Evolutionary conservation across 2,888 invertebrate species (phyloP).

Genomic region (Oscheius sp.): DNA sequence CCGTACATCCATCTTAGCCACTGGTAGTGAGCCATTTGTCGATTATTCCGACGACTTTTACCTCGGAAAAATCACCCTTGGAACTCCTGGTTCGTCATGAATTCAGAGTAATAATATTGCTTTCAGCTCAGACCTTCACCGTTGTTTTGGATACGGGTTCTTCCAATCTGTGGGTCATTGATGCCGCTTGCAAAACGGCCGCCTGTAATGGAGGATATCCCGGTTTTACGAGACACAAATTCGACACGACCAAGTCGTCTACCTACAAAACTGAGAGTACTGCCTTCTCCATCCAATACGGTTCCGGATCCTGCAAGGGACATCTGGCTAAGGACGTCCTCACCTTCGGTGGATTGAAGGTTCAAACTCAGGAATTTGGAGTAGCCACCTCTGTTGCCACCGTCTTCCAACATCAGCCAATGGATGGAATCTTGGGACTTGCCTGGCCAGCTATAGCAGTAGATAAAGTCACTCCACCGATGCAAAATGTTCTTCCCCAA

Average conservation of each 20-base stretch:
- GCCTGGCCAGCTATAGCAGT: conserved; percentile 78
- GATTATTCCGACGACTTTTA: conserved; percentile 65
- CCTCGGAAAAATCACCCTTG: conserved; percentile 61
- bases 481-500: conserved; percentile 89
- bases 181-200: conserved; percentile 52
- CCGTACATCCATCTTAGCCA: conserved; percentile 34
- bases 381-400: conserved; percentile 54
- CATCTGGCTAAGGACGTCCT: conserved; percentile 57
- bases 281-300: conserved; percentile 61
- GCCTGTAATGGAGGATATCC: conserved; percentile 56
- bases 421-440: conserved; percentile 63
- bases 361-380: conserved; percentile 57
- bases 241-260: conserved; percentile 59
- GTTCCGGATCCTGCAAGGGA: conserved; percentile 62
- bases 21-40: conserved; percentile 57
- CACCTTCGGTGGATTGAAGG: conserved; percentile 56
- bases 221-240: conserved; percentile 45
- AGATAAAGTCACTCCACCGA: conserved; percentile 88
- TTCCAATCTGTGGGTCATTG: conserved; percentile 64
- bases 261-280: conserved; percentile 51
- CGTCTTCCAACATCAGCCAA: conserved; percentile 61
- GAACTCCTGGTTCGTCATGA: conserved; percentile 47
- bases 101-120: background rate
- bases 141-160: conserved; percentile 63
- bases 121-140: conserved; percentile 49